phyloP scores from a whole-genome alignment of 2,888 invertebrate genomes.

The Leucophora obtusa region DNA sequence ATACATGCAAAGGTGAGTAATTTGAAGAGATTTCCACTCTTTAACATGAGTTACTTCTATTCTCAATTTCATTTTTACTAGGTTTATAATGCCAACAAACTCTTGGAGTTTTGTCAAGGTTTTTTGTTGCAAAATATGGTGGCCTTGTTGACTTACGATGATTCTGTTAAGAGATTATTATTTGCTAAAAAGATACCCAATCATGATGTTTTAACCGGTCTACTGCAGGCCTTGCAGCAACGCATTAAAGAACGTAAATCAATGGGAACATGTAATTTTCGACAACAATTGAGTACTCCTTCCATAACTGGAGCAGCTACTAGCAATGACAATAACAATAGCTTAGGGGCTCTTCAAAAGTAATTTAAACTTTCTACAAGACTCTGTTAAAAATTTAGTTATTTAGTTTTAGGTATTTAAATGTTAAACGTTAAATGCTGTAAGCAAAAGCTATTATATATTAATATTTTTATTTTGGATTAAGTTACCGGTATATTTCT shows the following conservation, averaged over 20 bases:
- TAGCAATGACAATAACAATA: conserved; percentile 45
- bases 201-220: conserved; percentile 91
- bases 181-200: conserved; percentile 94
- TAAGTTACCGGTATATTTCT: too few relatives aligned
- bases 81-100: conserved; percentile 92
- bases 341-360: conserved; percentile 22
- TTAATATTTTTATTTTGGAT: too few relatives aligned
- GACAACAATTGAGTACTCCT: conserved; percentile 72
- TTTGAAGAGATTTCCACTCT: neutral
- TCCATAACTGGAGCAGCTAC: conserved; percentile 29
- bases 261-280: conserved; percentile 70
- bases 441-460: too few relatives aligned
- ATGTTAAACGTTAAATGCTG: neutral
- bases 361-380: conserved; percentile 31
- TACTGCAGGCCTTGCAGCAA: conserved; percentile 88
- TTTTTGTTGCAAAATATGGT: conserved; percentile 95
- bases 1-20: conserved; percentile 90
- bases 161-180: conserved; percentile 90
- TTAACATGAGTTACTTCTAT: neutral
- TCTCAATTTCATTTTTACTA: conserved; percentile 73
- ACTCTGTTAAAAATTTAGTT: conserved; percentile 54
- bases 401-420: conserved; percentile 58
- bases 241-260: conserved; percentile 85
- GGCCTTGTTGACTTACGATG: conserved; percentile 93
- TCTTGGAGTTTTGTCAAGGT: conserved; percentile 93